Percentiles rank a stretch among this genome's conserved stretches.
Evolutionary conservation across 2,113 vertebrate genomes (phyloP).

Genomic region (Phoenicopterus ruber): DNA sequence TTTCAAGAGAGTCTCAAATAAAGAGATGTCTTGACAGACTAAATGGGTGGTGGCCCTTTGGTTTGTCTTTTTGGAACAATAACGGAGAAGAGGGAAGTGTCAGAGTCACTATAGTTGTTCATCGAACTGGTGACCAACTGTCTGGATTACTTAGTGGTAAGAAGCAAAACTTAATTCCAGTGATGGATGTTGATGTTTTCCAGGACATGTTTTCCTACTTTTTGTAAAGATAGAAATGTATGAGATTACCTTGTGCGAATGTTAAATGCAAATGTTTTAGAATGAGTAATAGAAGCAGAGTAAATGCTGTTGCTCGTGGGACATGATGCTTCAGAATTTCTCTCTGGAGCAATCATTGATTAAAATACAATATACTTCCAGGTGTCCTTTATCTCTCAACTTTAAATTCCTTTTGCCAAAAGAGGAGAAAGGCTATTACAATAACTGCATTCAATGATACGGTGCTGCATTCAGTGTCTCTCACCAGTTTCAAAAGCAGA

Average conservation of each 20-base stretch:
- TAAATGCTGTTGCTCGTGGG: background rate
- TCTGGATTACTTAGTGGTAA: background rate
- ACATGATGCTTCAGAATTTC: background rate
- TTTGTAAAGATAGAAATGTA: background rate
- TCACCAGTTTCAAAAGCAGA: background rate
- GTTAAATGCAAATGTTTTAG: background rate
- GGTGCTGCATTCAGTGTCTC: background rate
- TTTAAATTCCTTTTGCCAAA: background rate
- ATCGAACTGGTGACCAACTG: background rate
- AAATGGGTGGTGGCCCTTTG: background rate
- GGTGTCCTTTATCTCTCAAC: too few relatives aligned
- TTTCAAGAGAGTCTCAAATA: background rate
- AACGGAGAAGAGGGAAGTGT: background rate
- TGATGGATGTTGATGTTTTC: background rate
- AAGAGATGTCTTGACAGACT: background rate
- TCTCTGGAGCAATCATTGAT: background rate
- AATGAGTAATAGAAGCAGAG: background rate
- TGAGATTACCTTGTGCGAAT: background rate
- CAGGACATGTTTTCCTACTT: background rate
- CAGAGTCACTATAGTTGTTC: background rate
- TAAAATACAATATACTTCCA: background rate
- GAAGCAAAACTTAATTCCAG: background rate
- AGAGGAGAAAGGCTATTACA: background rate
- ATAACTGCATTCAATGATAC: accelerated
- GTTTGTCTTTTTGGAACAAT: background rate